Evolutionary conservation across 2,888 invertebrate genomes (phyloP).

Genomic region (Drosophila greeni): DNA sequence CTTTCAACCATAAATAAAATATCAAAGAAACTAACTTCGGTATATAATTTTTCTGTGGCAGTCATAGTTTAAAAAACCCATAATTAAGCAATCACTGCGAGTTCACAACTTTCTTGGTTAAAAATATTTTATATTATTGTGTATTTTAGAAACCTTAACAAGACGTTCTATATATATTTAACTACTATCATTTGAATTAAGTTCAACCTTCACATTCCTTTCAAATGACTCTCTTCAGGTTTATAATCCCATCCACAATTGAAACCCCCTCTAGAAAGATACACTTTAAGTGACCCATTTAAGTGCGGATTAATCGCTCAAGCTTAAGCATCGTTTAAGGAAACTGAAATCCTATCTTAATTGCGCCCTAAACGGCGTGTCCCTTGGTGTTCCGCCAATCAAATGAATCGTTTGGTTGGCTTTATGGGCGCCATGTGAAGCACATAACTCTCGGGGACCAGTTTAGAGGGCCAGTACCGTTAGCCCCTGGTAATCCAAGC

Average conservation of each 20-base stretch:
- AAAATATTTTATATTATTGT: too few species aligned
- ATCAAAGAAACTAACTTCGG: background rate
- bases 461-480: slow-evolving; percentile 51
- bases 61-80: background rate
- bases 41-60: background rate
- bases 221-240: background rate
- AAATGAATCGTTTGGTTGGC: slow-evolving; percentile 33
- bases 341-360: slow-evolving; percentile 45
- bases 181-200: background rate
- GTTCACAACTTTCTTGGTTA: too few species aligned
- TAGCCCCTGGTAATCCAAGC: slow-evolving; percentile 50
- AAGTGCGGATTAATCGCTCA: slow-evolving; percentile 14
- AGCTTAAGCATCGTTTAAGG: slow-evolving; percentile 36
- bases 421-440: slow-evolving; percentile 49
- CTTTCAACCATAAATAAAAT: background rate
- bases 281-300: slow-evolving; percentile 15
- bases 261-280: background rate
- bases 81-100: too few species aligned
- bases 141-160: background rate
- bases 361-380: slow-evolving; percentile 46
- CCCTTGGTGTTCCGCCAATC: slow-evolving; percentile 21
- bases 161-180: too few species aligned
- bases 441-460: slow-evolving; percentile 46
- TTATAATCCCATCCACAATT: slow-evolving; percentile 6
- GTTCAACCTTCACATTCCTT: background rate